Percentiles rank a stretch among this genome's conserved stretches.
Conservation (phyloP, 1,140 invertebrate species). For the Aporrectodea caliginosa region DNA sequence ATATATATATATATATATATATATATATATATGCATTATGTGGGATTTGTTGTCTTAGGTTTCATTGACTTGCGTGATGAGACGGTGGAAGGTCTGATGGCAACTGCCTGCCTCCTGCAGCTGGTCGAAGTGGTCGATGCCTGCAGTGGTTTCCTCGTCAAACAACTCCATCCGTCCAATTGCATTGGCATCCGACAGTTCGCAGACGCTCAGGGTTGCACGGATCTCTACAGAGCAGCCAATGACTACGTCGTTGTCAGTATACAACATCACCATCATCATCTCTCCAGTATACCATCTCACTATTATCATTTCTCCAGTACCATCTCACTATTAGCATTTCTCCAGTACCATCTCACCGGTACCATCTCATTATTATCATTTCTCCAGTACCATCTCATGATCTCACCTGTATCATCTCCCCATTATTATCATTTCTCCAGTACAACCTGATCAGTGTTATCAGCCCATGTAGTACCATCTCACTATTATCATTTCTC, state of each 20-base stretch:
- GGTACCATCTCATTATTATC: no score
- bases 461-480: no score
- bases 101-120: constrained; percentile 81
- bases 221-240: constrained; percentile 71
- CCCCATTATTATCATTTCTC: no score
- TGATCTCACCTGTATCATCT: no score
- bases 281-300: no score
- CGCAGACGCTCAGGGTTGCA: constrained; percentile 82
- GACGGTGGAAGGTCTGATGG: constrained; percentile 75
- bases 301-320: no score
- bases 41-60: constrained; percentile 49
- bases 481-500: no score
- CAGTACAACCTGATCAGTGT: no score
- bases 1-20: neutral
- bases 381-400: no score
- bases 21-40: neutral
- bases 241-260: constrained; percentile 68
- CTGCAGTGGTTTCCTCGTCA: constrained; percentile 82
- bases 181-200: constrained; percentile 88
- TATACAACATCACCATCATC: no score
- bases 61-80: constrained; percentile 65
- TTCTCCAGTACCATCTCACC: no score
- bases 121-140: constrained; percentile 80
- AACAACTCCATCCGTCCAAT: constrained; percentile 89
- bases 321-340: no score